Percentiles rank a stretch among this genome's conserved stretches.
These are phyloP conservation scores for Pipra filicauda DNA, from an alignment of 2,113 vertebrate genomes.

Conservation along the genomic window DNA sequence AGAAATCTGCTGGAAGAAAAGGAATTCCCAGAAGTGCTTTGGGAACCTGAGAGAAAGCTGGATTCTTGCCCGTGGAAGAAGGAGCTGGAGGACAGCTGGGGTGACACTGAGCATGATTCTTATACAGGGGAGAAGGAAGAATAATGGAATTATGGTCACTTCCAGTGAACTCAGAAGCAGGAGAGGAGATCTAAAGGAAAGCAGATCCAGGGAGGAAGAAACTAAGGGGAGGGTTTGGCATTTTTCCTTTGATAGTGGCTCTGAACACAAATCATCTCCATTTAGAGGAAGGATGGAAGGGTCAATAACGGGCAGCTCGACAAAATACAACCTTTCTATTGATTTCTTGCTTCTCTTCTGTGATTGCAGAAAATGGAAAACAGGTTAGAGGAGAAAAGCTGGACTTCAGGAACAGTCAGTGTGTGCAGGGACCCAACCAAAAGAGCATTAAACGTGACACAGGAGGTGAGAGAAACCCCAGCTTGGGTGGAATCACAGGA, in stretches of 20 bases:
- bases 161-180: neutral
- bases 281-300: neutral
- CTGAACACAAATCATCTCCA: neutral
- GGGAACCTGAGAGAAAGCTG: neutral
- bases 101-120: neutral
- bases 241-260: neutral
- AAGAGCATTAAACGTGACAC: neutral
- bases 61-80: neutral
- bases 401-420: neutral
- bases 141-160: neutral
- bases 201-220: neutral
- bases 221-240: neutral
- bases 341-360: neutral
- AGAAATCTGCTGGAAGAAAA: neutral
- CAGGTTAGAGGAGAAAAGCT: neutral
- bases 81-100: neutral
- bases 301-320: neutral
- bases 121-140: neutral
- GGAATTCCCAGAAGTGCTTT: neutral
- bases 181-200: neutral
- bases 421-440: neutral
- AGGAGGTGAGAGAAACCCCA: neutral
- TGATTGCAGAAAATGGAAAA: neutral
- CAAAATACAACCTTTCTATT: neutral
- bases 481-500: neutral